Percentiles rank a stretch among this genome's conserved stretches.
Evolutionary conservation across 2,797 vertebrate genomes (phyloP).

Genomic region (Pogoniulus pusillus): DNA sequence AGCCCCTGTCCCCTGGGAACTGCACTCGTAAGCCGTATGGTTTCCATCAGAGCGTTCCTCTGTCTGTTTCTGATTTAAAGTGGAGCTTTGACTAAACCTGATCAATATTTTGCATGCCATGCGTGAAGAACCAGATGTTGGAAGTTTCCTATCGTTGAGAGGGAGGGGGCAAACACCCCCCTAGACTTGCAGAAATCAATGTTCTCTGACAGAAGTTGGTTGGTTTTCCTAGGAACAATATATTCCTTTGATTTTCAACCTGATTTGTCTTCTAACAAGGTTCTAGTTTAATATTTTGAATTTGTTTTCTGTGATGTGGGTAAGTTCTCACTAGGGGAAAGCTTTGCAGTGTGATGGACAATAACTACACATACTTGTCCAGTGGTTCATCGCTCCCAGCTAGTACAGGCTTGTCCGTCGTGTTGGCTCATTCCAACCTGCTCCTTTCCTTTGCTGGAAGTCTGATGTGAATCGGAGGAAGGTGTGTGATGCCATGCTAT

Average conservation of each 20-base stretch:
- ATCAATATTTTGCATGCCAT: constrained; percentile 97
- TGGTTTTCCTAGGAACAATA: constrained; percentile 69
- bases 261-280: constrained; percentile 74
- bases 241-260: constrained; percentile 68
- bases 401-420: rapidly evolving
- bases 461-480: neutral
- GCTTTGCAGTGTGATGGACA: constrained; percentile 31
- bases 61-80: constrained; percentile 79
- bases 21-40: constrained; percentile 70
- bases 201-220: constrained; percentile 78
- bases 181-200: constrained; percentile 90
- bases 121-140: constrained; percentile 97
- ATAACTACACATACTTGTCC: neutral
- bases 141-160: constrained; percentile 88
- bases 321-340: constrained; percentile 38
- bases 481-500: rapidly evolving
- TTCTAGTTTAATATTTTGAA: constrained; percentile 58
- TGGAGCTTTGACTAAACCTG: constrained; percentile 84
- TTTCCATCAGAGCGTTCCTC: constrained; percentile 78
- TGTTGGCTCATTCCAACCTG: neutral
- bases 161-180: constrained; percentile 73
- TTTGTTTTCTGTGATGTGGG: constrained; percentile 32
- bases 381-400: neutral
- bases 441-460: neutral
- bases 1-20: constrained; percentile 31